Base-by-base conservation (phyloP, 2,888 invertebrate genomes). In the Holacanthella duospinosa region DNA sequence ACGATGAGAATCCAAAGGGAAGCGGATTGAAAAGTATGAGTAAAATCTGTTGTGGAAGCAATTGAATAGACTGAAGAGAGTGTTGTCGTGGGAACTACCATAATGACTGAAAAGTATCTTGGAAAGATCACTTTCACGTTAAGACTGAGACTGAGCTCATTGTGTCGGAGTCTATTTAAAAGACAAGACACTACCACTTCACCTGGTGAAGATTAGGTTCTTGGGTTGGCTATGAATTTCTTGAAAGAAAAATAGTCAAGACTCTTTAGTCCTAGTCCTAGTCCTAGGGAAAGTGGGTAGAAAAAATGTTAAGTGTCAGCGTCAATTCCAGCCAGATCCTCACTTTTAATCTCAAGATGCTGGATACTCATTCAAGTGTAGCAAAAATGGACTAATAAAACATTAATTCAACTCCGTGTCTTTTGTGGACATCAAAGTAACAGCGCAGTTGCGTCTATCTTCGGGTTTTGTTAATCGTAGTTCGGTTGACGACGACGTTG, bases 1-100 rank as follows among this genome's bases (percentile, higher is more conserved):
- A 79, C 72, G 1, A 81, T 75, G 9, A 84, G 75, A 68, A 80
- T 77, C 80, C 81, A 81, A 44, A 81, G 62, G 16, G 68, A 66
- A 3, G 55, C 63, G 1, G 64, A 58, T 55, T 71, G 71, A 63
- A 62, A 69, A 29, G 21, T 9, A 6, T 1, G 44, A 21, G 16
- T 48, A 48, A 48, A 48, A 48, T 48, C 48, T 21, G 48, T 48
- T n/a, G 48, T 48, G 12, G 48, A 9, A n/a, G 48, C 6, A n/a
- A 48, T 21, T 16, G n/a, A 21, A 21, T 9, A 9, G 4, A 48
- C 48, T n/a, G n/a, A 21, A 4, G 48, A 48, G 12, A 21, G n/a
- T 9, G n/a, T 48, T 4, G 48, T 48, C 4, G 48, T 48, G 21
- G 48, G 21, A 48, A 48, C 48, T 48, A 16, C 48, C 48, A 48